A percentile compares a stretch with the other conserved stretches of the same genome.
Evolutionary conservation across 1,140 invertebrate genomes (phyloP).

Genomic region (Bombus soroeensis): DNA sequence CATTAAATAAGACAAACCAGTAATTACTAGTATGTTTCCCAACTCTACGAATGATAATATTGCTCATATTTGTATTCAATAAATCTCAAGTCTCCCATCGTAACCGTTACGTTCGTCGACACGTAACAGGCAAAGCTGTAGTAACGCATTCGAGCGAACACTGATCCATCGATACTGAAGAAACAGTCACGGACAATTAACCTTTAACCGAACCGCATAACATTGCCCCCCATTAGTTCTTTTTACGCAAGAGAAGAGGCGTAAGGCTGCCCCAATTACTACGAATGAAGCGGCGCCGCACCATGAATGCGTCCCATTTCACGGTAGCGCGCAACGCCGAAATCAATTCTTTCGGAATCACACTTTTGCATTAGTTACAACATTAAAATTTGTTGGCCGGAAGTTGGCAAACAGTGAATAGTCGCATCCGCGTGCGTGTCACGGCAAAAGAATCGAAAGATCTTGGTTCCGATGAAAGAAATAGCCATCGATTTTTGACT

Average conservation of each 20-base stretch:
- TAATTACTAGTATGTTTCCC: not conserved
- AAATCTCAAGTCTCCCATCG: not conserved
- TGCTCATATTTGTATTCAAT: not conserved
- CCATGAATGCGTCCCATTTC: not conserved
- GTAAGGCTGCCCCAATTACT: not conserved
- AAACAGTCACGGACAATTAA: not conserved
- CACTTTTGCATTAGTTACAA: not conserved
- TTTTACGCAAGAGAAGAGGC: not conserved
- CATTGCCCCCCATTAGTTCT: not conserved
- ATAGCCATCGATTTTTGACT: not conserved
- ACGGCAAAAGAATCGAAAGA: not conserved
- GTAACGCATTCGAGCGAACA: not conserved
- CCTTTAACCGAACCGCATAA: not conserved
- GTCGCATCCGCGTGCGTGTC: not conserved
- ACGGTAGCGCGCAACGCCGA: not conserved
- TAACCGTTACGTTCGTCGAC: not conserved
- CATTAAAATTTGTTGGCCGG: not conserved
- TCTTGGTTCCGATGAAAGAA: not conserved
- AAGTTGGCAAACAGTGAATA: not conserved
- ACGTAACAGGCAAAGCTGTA: not conserved
- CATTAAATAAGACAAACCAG: not conserved
- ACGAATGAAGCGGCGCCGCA: not conserved
- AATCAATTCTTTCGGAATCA: constrained; percentile 11
- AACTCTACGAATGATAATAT: not conserved
- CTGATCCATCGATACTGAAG: not conserved